Base-by-base conservation (phyloP, 2,797 vertebrate genomes). In the Molossus alvarezi region DNA sequence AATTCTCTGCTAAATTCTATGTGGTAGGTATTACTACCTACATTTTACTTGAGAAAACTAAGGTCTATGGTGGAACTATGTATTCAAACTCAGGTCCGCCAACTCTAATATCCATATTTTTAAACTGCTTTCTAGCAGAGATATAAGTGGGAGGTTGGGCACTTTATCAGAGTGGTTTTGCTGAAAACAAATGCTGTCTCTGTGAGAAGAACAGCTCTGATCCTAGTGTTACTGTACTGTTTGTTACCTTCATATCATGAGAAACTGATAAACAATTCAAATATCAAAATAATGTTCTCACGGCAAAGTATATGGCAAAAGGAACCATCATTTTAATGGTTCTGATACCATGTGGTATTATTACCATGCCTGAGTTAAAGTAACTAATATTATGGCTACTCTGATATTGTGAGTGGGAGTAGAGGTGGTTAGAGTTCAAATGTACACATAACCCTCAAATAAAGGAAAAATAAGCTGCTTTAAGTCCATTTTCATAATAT, bases 401-500 rank as follows among this genome's bases (percentile, higher is more conserved):
- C 79, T 95, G 60, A 85, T 15, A 57, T 17, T 45, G 17, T 92
- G 91, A 67, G 45, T 94, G 53, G 41, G 58, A 89, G 48, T 11
- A 73, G 51, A 92, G 29, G 69, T 88, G 82, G 57, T 79, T 18
- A 82, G 67, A 82, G n/a, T 89, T 41, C 60, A 92, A 65, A 62
- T 72, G n/a, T 81, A 77, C 67, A 94, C 25, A 89, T 1, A 88
- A 82, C 21, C 33, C 93, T 84, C 57, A 92, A 76, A 58, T 8
- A 72, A 92, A 82, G 48, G 41, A 77, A 89, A 97, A 96, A 94
- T 45, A 72, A 94, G 69, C 58, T 72, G n/a, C 29, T 95, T 80
- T 80, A 89, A 86, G 33, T 95, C 27, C 7, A 37, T 53, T n/a
- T 94, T 91, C 23, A 91, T 57, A 93, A 91, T 73, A 92, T 91